These are phyloP conservation scores for Drosophila leontia DNA, from an alignment of 1,140 invertebrate genomes.

Conservation along the genomic window DNA sequence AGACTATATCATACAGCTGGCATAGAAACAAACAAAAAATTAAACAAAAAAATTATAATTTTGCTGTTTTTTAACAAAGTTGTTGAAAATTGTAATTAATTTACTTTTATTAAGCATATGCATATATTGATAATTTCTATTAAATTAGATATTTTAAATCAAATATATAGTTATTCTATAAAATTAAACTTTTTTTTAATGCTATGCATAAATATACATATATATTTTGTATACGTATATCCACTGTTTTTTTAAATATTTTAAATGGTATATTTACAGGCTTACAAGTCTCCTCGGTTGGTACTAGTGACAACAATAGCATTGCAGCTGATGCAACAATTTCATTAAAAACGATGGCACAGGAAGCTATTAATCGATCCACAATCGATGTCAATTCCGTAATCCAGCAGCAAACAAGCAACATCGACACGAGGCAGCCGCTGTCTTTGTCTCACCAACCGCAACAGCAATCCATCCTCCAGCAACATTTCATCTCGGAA, in stretches of 20 bases:
- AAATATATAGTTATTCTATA: too few species aligned
- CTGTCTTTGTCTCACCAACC: constrained; percentile 70
- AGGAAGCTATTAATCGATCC: constrained; percentile 95
- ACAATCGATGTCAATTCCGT: constrained; percentile 87
- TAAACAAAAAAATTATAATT: too few species aligned
- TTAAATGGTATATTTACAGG: constrained; percentile 40
- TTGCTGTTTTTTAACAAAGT: too few species aligned
- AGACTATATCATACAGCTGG: too few species aligned
- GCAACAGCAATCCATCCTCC: constrained; percentile 65
- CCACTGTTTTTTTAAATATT: not conserved
- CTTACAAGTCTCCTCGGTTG: constrained; percentile 76
- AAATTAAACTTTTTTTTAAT: too few species aligned
- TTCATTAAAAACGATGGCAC: constrained; percentile 96
- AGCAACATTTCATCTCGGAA: constrained; percentile 85
- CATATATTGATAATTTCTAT: too few species aligned
- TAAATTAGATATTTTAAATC: too few species aligned
- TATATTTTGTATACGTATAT: too few species aligned
- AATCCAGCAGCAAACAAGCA: constrained; percentile 60
- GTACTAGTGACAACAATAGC: constrained; percentile 70
- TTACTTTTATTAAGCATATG: too few species aligned
- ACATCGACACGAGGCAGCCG: constrained; percentile 70
- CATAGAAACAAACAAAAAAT: too few species aligned
- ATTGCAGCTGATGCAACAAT: constrained; percentile 86
- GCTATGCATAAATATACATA: too few species aligned
- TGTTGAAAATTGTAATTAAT: too few species aligned